Evolutionary conservation across 2,797 vertebrate genomes (phyloP).

Genomic region (Squalus acanthias): DNA sequence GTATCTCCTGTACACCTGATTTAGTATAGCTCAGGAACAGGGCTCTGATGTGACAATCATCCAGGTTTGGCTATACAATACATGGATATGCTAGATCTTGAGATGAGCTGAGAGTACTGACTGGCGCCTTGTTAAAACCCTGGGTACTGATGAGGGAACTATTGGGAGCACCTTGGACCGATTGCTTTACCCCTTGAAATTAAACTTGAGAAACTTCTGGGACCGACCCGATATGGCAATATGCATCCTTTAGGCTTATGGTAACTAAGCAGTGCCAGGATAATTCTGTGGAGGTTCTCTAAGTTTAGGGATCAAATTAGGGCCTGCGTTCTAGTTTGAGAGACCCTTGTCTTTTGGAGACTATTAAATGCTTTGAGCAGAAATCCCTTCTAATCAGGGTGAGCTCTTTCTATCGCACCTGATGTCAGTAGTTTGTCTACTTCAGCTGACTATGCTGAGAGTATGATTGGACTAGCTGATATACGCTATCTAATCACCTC

Average conservation of each 20-base stretch:
- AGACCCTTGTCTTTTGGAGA: not conserved
- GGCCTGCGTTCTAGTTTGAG: not conserved
- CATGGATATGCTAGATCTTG: not conserved
- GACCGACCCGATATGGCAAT: no score
- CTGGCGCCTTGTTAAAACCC: not conserved
- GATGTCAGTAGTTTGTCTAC: not conserved
- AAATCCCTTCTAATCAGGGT: not conserved
- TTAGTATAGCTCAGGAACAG: not conserved
- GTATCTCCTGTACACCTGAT: no score
- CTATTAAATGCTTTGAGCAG: not conserved
- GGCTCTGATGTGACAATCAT: no score
- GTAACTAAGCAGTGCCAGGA: no score
- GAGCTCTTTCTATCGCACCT: not conserved
- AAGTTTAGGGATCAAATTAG: not conserved
- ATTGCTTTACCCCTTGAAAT: no score
- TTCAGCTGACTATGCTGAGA: not conserved
- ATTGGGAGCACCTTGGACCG: no score
- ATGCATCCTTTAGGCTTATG: no score
- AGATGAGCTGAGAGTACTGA: not conserved
- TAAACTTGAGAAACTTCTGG: no score
- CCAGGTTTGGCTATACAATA: not conserved
- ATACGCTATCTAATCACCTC: not conserved
- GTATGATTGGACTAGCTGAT: not conserved
- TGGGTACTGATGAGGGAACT: not conserved
- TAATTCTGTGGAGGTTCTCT: not conserved